Base-by-base conservation (phyloP, 2,888 invertebrate genomes). In the Norana najaformis region DNA sequence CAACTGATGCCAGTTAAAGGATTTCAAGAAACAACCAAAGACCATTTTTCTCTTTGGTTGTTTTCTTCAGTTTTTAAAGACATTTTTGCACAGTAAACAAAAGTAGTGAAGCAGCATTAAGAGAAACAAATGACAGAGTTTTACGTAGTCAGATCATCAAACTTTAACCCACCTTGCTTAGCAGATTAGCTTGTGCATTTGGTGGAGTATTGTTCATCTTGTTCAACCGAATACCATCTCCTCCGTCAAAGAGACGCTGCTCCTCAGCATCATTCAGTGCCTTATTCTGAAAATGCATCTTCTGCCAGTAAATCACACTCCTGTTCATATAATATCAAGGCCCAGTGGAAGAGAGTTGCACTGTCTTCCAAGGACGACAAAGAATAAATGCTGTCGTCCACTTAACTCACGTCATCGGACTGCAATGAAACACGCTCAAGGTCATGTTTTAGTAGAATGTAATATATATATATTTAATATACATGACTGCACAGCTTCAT, bases 301-400 rank as follows among this genome's bases (percentile, higher is more conserved):
- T 69, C 11, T 30, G 30, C 69, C 69, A 69, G 69, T 69, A 69
- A 11, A 8, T n/a, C n/a, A n/a, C n/a, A 1, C 30, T 1, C n/a
- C n/a, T 69, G 30, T 69, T 69, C n/a, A 13, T n/a, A n/a, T n/a
- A 69, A 13, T n/a, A 69, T 69, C n/a, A 69, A n/a, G 69, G 8
- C 69, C n/a, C 69, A n/a, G n/a, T n/a, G n/a, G 69, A 69, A 69
- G 69, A 69, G 47, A 47, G 47, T 47, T 47, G 69, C 69, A 69
- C 69, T 16, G 30, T 69, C 69, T 69, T 69, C n/a, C 69, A 69
- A 23, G 30, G 6, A 53, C 30, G 69, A 69, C 16, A n/a, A 69
- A 69, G 30, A 69, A n/a, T n/a, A 69, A 47, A 53, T 53, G 53
- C 53, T 69, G n/a, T n/a, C n/a, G 30, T n/a, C 69, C 11, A n/a